phyloP scores from a whole-genome alignment of 2,888 invertebrate genomes.

The Leptopilina myrica region DNA sequence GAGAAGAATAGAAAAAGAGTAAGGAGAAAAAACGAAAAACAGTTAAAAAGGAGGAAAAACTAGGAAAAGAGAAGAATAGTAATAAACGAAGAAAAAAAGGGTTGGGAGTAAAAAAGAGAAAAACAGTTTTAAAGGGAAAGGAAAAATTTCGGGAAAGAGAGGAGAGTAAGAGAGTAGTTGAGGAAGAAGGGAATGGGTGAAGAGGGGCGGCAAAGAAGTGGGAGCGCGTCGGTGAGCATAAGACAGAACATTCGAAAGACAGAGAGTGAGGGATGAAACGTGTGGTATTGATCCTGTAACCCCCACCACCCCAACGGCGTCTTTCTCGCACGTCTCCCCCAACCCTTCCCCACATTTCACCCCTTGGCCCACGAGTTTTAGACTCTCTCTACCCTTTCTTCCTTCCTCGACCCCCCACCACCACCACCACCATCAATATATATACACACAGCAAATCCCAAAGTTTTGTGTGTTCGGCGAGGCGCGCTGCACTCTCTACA shows the following conservation, averaged over 20 bases:
- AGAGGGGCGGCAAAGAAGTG: conserved; percentile 38
- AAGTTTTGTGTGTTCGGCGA: conserved; percentile 52
- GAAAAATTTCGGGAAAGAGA: conserved; percentile 16
- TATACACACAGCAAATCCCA: conserved; percentile 50
- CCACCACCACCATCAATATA: not conserved
- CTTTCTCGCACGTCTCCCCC: conserved; percentile 28
- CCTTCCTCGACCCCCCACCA: not conserved
- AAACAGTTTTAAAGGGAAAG: conserved; percentile 18
- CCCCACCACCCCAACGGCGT: conserved; percentile 46
- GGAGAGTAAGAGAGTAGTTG: conserved; percentile 23
- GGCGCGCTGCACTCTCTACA: conserved; percentile 6
- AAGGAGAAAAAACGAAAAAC: conserved; percentile 8
- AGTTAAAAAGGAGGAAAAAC: too few relatives aligned
- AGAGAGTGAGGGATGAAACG: conserved; percentile 41
- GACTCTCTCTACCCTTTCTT: conserved; percentile 43
- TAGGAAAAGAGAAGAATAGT: too few relatives aligned
- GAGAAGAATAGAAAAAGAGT: too few relatives aligned
- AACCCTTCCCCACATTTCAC: not conserved
- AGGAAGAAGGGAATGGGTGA: conserved; percentile 38
- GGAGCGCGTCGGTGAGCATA: conserved; percentile 43
- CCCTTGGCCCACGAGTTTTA: too few relatives aligned
- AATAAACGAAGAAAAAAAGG: conserved; percentile 22
- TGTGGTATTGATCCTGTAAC: conserved; percentile 57
- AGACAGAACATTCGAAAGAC: conserved; percentile 48
- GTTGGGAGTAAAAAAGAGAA: conserved; percentile 2